Evolutionary conservation across 2,797 vertebrate genomes (phyloP).

Genomic region (Aplochiton taeniatus): DNA sequence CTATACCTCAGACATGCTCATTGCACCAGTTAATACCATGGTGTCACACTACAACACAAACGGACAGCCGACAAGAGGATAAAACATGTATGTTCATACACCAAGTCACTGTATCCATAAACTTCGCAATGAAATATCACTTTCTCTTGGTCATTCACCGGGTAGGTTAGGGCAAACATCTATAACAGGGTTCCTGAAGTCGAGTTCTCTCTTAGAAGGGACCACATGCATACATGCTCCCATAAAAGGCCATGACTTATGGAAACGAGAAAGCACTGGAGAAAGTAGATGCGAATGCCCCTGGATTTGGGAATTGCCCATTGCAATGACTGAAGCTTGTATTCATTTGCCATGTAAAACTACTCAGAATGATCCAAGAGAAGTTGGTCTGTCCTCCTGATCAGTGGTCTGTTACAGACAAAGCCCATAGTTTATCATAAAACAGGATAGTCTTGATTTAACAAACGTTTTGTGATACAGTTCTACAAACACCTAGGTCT

Average conservation of each 20-base stretch:
- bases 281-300: slow-evolving; percentile 64
- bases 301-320: slow-evolving; percentile 43
- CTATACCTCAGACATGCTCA: slow-evolving; percentile 45
- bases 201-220: slow-evolving; percentile 27
- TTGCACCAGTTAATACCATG: slow-evolving; percentile 31
- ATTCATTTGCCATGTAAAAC: slow-evolving; percentile 33
- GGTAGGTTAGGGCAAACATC: slow-evolving; percentile 15
- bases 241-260: slow-evolving; percentile 35
- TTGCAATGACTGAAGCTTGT: slow-evolving; percentile 39
- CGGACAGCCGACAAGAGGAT: slow-evolving; percentile 26
- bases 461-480: slow-evolving; percentile 28
- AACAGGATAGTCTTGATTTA: slow-evolving; percentile 38
- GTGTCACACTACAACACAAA: slow-evolving; percentile 30
- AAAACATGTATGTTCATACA: slow-evolving; percentile 32
- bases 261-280: slow-evolving; percentile 63
- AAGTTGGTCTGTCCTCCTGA: slow-evolving; percentile 46
- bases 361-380: slow-evolving; percentile 21
- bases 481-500: slow-evolving; percentile 50
- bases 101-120: slow-evolving; percentile 25
- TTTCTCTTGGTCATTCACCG: slow-evolving; percentile 12
- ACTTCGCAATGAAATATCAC: neutral
- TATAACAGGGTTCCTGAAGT: slow-evolving; percentile 24
- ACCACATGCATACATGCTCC: slow-evolving; percentile 40
- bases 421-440: slow-evolving; percentile 40
- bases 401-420: slow-evolving; percentile 32